Evolutionary conservation across 2,888 invertebrate genomes (phyloP), one percentile per base, ranked within the genome.

Genomic region (Anoncus sp.): DNA sequence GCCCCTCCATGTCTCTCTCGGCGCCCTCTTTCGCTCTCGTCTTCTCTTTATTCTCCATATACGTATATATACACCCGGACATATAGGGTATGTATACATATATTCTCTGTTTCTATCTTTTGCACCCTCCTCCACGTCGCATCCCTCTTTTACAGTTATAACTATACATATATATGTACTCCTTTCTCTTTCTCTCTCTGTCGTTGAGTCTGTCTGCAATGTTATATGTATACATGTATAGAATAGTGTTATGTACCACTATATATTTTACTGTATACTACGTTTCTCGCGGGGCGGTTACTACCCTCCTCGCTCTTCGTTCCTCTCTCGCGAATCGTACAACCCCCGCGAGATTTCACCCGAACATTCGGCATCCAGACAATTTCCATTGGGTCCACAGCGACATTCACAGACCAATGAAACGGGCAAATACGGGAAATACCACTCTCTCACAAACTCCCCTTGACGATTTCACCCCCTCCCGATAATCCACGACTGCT

Each of bases 401-500:
- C 88, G 90, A 90, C 90, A 90, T 85, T 89, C 90, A 86, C 86
- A 89, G 89, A 88, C 88, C 90, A 91, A 89, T 88, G 88, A 85
- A 86, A 86, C 85, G 86, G 85, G 85, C 88, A 89, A 89, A 89
- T 88, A 88, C 88, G 81, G 76, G 85, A 84, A 85, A 87, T 78
- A 71, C 82, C 75, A 82, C 83, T 80, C 76, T 62, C 72, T 53
- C 73, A n/a, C 53, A 40, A 67, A 10, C 59, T n/a, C 55, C 75
- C 12, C 73, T 65, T 77, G 75, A 77, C 75, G 27, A 53, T 47
- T 76, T 75, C 66, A 59, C 18, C 38, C 67, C 62, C 70, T 9
- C 43, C 27, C 27, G 40, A 31, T 53, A 16, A 72, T 62, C 53
- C 35, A 27, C 35, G 16, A n/a, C 31, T 47, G 69, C 77, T 79